phyloP scores from a whole-genome alignment of 2,113 vertebrate species.

The Poeciliopsis occidentalis region DNA sequence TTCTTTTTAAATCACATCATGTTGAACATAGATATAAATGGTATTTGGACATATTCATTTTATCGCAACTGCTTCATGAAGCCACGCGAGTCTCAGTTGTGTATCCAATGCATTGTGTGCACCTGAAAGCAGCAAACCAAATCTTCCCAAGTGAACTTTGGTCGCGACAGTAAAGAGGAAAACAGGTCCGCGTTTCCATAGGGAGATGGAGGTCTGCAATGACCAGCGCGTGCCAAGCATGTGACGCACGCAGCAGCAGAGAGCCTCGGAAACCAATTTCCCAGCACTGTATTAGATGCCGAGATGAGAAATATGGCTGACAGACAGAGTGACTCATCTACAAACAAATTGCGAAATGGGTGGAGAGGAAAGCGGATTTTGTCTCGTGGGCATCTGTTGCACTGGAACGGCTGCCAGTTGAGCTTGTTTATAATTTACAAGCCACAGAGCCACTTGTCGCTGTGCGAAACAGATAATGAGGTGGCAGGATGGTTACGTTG shows the following conservation, averaged over 20 bases:
- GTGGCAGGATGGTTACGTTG: neutral
- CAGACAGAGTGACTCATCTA: conserved; percentile 50
- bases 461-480: conserved; percentile 12
- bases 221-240: neutral
- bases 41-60: no score
- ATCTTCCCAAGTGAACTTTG: neutral
- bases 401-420: conserved; percentile 53
- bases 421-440: conserved; percentile 59
- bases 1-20: no score
- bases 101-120: neutral
- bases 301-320: conserved; percentile 39
- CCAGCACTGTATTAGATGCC: conserved; percentile 32
- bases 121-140: neutral
- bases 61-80: no score
- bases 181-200: neutral
- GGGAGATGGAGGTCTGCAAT: neutral
- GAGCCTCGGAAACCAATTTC: conserved; percentile 31
- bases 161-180: neutral
- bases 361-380: conserved; percentile 55
- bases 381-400: conserved; percentile 66
- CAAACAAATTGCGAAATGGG: conserved; percentile 61
- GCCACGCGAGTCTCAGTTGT: neutral
- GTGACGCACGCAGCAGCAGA: conserved; percentile 7
- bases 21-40: no score
- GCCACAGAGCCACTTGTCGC: conserved; percentile 37